Evolutionary conservation across 2,797 vertebrate genomes (phyloP).

Genomic region (Cygnus olor): DNA sequence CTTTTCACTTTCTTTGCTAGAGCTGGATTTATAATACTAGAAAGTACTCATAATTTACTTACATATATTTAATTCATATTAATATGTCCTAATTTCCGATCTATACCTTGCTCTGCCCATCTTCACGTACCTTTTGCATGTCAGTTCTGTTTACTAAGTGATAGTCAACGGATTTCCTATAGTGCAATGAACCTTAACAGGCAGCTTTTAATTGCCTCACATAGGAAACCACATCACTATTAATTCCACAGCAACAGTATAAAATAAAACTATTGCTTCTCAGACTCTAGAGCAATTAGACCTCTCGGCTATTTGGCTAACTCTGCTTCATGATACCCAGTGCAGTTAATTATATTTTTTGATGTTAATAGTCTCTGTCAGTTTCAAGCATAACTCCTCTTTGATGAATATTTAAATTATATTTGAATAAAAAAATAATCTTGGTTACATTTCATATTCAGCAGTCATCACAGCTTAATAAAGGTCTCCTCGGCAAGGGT

Average conservation of each 20-base stretch:
- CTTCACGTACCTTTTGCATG: constrained; percentile 65
- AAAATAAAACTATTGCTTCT: constrained; percentile 81
- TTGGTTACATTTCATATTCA: constrained; percentile 86
- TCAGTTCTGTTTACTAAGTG: constrained; percentile 80
- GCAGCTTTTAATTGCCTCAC: constrained; percentile 79
- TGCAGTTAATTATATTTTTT: constrained; percentile 86
- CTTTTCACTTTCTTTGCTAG: not conserved
- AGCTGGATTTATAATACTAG: not conserved
- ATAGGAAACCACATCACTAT: constrained; percentile 83
- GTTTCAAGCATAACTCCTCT: constrained; percentile 83
- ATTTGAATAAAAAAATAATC: constrained; percentile 89
- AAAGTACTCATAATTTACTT: constrained; percentile 60
- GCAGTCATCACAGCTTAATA: constrained; percentile 83
- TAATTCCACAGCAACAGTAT: constrained; percentile 79
- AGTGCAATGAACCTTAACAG: constrained; percentile 80
- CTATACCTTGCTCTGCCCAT: constrained; percentile 54
- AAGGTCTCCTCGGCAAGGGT: constrained; percentile 76
- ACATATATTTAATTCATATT: constrained; percentile 57
- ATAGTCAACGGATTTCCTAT: constrained; percentile 80
- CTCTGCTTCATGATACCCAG: constrained; percentile 83
- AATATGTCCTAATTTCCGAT: constrained; percentile 50
- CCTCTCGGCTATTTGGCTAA: constrained; percentile 85
- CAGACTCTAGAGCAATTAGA: constrained; percentile 81
- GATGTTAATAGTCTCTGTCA: constrained; percentile 87
- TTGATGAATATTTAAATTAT: constrained; percentile 90